Percentiles rank a stretch among this genome's conserved stretches.
phyloP scores from a whole-genome alignment of 1,140 invertebrate genomes.

The Triops longicaudatus region DNA sequence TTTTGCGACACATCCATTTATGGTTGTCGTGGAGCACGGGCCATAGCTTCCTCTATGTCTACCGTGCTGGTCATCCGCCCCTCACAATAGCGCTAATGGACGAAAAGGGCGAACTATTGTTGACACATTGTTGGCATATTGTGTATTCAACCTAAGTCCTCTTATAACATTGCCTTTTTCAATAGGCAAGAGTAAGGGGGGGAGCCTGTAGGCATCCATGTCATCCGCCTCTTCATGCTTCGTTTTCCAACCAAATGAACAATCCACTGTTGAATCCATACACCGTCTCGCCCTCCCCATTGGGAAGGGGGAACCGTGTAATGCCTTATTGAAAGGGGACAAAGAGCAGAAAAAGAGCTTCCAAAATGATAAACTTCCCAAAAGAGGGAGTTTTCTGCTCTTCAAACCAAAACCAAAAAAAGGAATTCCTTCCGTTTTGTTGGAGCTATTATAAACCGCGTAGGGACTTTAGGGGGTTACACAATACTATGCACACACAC shows the following conservation, averaged over 20 bases:
- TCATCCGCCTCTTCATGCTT: constrained; percentile 14
- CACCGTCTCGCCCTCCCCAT: neutral
- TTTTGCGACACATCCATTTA: constrained; percentile 1
- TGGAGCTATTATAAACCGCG: neutral
- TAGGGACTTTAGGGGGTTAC: neutral
- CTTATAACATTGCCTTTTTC: constrained; percentile 12
- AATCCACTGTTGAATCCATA: constrained; percentile 8
- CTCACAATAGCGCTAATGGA: constrained; percentile 6
- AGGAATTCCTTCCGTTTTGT: constrained; percentile 11
- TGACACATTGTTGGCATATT: constrained; percentile 15
- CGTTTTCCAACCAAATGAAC: constrained; percentile 12
- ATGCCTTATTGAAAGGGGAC: constrained; percentile 2
- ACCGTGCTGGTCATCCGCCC: constrained; percentile 5
- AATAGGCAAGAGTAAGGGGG: neutral
- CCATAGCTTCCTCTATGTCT: neutral
- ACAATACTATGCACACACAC: neutral
- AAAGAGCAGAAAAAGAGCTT: constrained; percentile 6
- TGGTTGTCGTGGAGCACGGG: neutral
- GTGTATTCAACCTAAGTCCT: constrained; percentile 9
- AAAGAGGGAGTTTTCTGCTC: neutral
- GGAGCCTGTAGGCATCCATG: neutral
- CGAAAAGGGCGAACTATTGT: constrained; percentile 11
- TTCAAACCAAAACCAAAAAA: neutral
- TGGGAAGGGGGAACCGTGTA: neutral
- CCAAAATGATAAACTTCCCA: neutral